These are phyloP conservation scores for Aegotheles bennettii DNA, from an alignment of 2,113 vertebrate species.

Conservation along the genomic window DNA sequence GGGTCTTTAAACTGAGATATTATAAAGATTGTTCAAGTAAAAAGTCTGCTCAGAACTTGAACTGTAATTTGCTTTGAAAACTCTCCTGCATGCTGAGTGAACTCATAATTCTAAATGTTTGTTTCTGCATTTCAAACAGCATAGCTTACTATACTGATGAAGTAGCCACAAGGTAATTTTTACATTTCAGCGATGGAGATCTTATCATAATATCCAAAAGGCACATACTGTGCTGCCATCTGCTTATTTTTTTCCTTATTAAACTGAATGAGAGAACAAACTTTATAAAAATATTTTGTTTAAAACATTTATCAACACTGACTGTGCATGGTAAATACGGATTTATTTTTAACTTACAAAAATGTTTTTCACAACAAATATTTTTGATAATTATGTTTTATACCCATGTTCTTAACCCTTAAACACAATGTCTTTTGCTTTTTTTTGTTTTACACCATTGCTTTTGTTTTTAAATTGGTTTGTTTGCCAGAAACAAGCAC, in stretches of 20 bases:
- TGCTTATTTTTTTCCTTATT: slow-evolving; percentile 39
- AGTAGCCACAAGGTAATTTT: slow-evolving; percentile 49
- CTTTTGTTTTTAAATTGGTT: background rate
- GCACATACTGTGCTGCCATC: slow-evolving; percentile 45
- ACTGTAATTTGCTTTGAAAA: slow-evolving; percentile 26
- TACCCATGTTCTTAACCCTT: background rate
- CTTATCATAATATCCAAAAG: slow-evolving; percentile 30
- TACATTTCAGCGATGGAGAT: slow-evolving; percentile 16
- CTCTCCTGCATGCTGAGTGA: background rate
- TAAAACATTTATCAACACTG: slow-evolving; percentile 8
- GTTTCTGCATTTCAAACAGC: slow-evolving; percentile 27
- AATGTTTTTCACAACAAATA: background rate
- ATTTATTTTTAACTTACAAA: background rate
- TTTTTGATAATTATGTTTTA: background rate
- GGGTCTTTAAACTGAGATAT: background rate
- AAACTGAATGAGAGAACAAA: slow-evolving; percentile 1
- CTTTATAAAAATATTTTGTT: background rate
- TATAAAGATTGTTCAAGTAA: background rate
- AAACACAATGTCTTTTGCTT: background rate
- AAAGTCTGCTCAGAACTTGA: background rate
- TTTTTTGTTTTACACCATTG: background rate
- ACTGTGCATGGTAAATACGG: background rate
- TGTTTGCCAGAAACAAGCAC: background rate
- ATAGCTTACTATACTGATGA: background rate
- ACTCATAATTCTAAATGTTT: slow-evolving; percentile 5